Conservation (phyloP, 2,888 invertebrate genomes). For the Neoascia interrupta region DNA sequence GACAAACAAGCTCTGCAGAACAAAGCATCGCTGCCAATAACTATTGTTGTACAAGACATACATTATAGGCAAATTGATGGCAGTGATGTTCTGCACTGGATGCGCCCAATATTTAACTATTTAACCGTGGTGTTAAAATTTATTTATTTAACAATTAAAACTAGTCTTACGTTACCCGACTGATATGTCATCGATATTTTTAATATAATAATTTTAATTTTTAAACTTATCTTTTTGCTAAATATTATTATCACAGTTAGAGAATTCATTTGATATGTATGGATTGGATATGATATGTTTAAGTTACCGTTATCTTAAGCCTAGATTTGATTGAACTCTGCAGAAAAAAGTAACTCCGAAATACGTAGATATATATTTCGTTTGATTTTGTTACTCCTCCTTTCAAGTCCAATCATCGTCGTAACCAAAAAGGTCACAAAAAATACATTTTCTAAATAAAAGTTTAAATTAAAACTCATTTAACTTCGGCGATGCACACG, state of each 20-base stretch:
- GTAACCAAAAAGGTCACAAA: neutral
- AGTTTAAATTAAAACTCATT: slow-evolving; percentile 77
- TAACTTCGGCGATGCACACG: slow-evolving; percentile 82
- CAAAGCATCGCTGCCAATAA: no score
- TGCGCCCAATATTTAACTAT: no score
- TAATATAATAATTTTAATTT: neutral
- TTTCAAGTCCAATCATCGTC: neutral
- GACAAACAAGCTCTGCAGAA: no score
- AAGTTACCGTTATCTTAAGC: slow-evolving; percentile 28
- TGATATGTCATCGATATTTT: slow-evolving; percentile 38
- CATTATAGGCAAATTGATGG: no score
- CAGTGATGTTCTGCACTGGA: no score
- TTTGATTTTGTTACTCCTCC: no score
- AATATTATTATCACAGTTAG: slow-evolving; percentile 69
- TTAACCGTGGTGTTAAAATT: no score
- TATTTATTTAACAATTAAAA: slow-evolving; percentile 14
- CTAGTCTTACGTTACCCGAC: slow-evolving; percentile 15
- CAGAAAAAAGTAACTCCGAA: no score
- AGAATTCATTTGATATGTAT: slow-evolving; percentile 66
- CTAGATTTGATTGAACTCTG: neutral
- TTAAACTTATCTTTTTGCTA: slow-evolving; percentile 1
- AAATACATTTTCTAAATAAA: neutral
- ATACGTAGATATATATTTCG: no score
- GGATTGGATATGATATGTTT: slow-evolving; percentile 64
- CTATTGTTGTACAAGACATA: no score